Base-by-base conservation (phyloP, 2,113 vertebrate species). In the Scolopax mira region DNA sequence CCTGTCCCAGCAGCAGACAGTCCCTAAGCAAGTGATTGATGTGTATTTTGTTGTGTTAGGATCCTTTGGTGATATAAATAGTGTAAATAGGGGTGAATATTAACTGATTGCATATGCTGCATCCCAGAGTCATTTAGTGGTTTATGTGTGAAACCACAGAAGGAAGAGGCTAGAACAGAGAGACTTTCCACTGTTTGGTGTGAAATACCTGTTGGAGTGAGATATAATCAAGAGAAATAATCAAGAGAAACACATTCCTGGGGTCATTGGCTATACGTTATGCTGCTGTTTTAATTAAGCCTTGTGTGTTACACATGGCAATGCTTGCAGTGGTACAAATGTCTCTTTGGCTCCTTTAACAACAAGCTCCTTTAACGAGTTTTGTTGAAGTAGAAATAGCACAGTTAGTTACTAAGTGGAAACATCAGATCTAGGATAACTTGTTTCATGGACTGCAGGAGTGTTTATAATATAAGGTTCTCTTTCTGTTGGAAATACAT, bases 331-430 rank as follows among this genome's bases (percentile, higher is more conserved):
- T 21, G 55, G 19, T 77, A 66, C 28, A 72, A 64, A n/a, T 30
- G 17, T 37, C 35, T 28, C 1, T 51, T 55, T 65, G 61, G 1
- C 7, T 64, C 3, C 61, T 87, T 82, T 42, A 64, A 13, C 10
- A 14, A n/a, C n/a, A n/a, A n/a, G n/a, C n/a, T n/a, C n/a, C n/a
- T 33, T 7, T 35, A 48, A 2, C 2, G 0, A 4, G 15, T 44
- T 88, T 75, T 82, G 28, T 9, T 62, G n/a, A 41, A 61, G 73
- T 19, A 37, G 57, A 46, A 81, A 17, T 27, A 9, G 21, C 13
- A 23, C 44, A 39, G 21, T 93, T 30, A 30, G 3, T 52, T 17
- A 2, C 66, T 22, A 64, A 82, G 24, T 42, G 58, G 33, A 85
- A 79, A 24, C 2, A 0, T 7, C 3, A 1, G 78, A 7, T 44